A percentile compares a stretch with the other conserved stretches of the same genome.
phyloP scores from a whole-genome alignment of 2,113 vertebrate genomes.

The Nibea coibor region DNA sequence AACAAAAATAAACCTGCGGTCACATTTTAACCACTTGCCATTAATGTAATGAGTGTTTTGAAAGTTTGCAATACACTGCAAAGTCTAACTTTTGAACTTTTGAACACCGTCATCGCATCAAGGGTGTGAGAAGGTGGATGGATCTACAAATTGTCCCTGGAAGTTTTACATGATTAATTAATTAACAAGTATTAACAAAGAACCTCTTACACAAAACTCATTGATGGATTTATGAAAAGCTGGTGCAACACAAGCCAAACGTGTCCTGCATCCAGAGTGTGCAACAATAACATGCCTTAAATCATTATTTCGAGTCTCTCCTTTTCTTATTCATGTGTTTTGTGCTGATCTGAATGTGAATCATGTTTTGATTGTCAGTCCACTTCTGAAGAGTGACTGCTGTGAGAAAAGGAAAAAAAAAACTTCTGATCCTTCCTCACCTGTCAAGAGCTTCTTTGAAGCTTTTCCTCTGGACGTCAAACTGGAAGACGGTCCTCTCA shows the following conservation, averaged over 20 bases:
- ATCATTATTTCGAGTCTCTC: neutral
- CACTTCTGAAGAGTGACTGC: slow-evolving; percentile 19
- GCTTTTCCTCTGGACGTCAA: slow-evolving; percentile 95
- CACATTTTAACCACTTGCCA: too few relatives aligned
- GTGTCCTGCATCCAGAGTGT: neutral
- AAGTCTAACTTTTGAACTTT: too few relatives aligned
- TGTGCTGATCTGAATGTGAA: slow-evolving; percentile 25
- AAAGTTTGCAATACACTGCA: too few relatives aligned
- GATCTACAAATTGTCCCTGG: too few relatives aligned
- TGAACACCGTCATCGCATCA: too few relatives aligned
- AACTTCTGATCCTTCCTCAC: slow-evolving; percentile 73
- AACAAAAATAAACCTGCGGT: too few relatives aligned
- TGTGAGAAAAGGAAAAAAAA: slow-evolving; percentile 15
- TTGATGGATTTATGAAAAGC: too few relatives aligned
- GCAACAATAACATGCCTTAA: neutral
- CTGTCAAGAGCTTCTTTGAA: slow-evolving; percentile 97
- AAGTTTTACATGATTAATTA: too few relatives aligned
- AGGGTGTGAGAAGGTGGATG: too few relatives aligned
- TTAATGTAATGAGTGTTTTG: too few relatives aligned
- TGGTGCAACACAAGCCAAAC: neutral
- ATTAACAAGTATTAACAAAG: too few relatives aligned
- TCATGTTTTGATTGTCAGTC: slow-evolving; percentile 6
- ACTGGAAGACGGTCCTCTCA: slow-evolving; percentile 96
- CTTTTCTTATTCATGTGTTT: slow-evolving; percentile 16
- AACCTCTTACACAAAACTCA: neutral